Evolutionary conservation across 1,140 invertebrate genomes (phyloP).

Genomic region (Mylabris phalerata): DNA sequence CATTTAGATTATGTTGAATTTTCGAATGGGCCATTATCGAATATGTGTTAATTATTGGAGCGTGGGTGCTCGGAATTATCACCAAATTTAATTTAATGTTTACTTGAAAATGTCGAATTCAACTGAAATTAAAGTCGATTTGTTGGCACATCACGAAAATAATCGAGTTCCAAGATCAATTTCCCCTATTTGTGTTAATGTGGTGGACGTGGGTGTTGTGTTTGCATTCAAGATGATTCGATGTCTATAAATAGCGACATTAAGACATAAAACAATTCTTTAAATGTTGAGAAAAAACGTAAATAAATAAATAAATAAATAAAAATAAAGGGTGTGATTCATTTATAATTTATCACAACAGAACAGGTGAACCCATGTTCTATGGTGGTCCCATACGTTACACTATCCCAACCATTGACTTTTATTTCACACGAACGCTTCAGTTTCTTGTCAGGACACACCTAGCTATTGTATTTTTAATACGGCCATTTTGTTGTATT

Average conservation of each 20-base stretch:
- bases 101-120: no score
- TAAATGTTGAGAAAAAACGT: background rate
- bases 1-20: no score
- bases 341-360: constrained; percentile 16
- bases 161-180: no score
- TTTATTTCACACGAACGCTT: constrained; percentile 12
- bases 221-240: background rate
- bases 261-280: constrained; percentile 20
- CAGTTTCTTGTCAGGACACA: constrained; percentile 16
- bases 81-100: no score
- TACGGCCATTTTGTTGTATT: constrained; percentile 13
- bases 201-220: constrained; percentile 2
- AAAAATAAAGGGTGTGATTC: constrained; percentile 17
- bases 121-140: no score
- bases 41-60: no score
- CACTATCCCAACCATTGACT: constrained; percentile 7
- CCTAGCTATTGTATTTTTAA: constrained; percentile 18
- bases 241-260: constrained; percentile 17
- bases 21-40: no score
- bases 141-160: no score
- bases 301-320: no score
- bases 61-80: no score
- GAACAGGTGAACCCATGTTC: constrained; percentile 15
- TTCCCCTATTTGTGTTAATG: no score
- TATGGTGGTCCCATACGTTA: constrained; percentile 17